phyloP scores from a whole-genome alignment of 2,797 vertebrate species.

The Emydoidea blandingii region DNA sequence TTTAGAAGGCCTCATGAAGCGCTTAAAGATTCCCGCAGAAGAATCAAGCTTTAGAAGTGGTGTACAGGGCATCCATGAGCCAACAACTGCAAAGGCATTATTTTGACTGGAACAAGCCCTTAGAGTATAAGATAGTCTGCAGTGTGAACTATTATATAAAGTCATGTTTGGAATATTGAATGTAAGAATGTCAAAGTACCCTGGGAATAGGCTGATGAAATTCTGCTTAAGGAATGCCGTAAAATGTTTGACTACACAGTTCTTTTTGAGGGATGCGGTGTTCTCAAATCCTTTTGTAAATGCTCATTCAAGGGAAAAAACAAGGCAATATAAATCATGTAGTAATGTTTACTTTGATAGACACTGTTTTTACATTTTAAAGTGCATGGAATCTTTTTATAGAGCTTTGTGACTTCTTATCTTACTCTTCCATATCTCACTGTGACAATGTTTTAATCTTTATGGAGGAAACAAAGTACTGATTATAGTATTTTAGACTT shows the following conservation, averaged over 20 bases:
- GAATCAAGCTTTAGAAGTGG: neutral
- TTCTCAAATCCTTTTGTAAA: neutral
- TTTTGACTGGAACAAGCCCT: neutral
- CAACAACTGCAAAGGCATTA: neutral
- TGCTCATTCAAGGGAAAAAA: neutral
- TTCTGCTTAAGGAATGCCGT: neutral
- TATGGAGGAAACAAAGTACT: neutral
- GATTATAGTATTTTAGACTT: neutral
- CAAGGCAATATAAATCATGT: neutral
- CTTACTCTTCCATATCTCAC: neutral
- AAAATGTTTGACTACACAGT: neutral
- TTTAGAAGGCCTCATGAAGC: neutral
- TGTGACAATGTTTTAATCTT: neutral
- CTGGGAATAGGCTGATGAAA: neutral
- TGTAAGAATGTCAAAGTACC: neutral
- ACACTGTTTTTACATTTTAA: neutral
- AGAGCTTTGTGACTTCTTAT: neutral
- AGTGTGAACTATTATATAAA: neutral
- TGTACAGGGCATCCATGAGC: neutral
- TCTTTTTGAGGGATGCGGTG: neutral
- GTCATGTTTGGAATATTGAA: neutral
- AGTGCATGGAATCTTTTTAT: neutral
- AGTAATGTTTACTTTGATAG: neutral
- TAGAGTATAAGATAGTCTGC: neutral
- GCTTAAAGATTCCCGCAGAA: neutral